Conservation (phyloP, 2,113 vertebrate species). For the Montifringilla adamsi region DNA sequence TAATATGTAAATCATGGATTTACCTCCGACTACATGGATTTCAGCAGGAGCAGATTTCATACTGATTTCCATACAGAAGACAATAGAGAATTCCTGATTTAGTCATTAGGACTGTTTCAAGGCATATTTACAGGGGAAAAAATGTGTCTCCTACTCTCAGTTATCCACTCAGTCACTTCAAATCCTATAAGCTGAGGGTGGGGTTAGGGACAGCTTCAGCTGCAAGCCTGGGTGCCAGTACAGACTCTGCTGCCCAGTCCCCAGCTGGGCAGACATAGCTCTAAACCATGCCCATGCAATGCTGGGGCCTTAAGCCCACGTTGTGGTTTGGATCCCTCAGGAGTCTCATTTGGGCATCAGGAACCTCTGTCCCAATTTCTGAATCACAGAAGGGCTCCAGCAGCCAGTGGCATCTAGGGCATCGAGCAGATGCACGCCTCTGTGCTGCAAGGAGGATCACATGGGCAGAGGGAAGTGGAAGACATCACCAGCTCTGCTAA, state of each 20-base stretch:
- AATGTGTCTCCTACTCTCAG: not conserved
- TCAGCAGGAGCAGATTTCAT: not conserved
- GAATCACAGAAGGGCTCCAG: not conserved
- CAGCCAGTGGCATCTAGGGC: not conserved
- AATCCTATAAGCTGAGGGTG: not conserved
- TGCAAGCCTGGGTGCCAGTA: not conserved
- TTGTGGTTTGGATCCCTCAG: fast-evolving
- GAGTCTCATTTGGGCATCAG: not conserved
- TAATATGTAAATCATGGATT: not conserved
- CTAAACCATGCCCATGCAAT: not conserved
- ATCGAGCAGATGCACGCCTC: not conserved
- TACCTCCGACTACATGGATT: not conserved
- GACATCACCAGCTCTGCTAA: not conserved
- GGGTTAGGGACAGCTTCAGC: not conserved
- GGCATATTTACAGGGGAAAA: not conserved
- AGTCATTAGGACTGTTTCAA: not conserved
- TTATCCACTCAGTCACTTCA: not conserved
- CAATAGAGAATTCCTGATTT: not conserved
- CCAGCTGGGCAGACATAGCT: not conserved
- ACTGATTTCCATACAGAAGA: not conserved
- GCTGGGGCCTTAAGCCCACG: not conserved
- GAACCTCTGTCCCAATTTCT: not conserved
- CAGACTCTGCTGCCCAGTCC: not conserved
- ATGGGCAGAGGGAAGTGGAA: not conserved
- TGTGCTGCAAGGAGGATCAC: not conserved